Percentiles rank a stretch among this genome's conserved stretches.
These are phyloP conservation scores for Cantharis rufa DNA, from an alignment of 2,888 invertebrate genomes.

Conservation along the genomic window DNA sequence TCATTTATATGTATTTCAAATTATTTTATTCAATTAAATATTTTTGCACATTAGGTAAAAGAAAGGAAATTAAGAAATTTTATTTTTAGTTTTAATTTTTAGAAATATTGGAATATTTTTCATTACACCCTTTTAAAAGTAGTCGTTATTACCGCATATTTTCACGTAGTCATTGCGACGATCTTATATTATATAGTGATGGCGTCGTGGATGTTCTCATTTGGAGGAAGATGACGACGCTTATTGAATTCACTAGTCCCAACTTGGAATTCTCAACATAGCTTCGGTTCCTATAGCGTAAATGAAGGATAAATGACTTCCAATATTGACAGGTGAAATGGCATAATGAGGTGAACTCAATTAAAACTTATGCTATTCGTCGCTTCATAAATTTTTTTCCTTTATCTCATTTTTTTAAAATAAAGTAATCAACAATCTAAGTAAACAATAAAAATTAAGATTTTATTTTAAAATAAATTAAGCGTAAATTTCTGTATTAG, in stretches of 20 bases:
- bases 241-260: slow-evolving; percentile 49
- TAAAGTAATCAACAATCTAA: too few species aligned
- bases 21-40: not conserved
- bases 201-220: slow-evolving; percentile 36
- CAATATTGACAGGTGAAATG: slow-evolving; percentile 39
- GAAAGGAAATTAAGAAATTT: not conserved
- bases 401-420: too few species aligned
- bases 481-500: not conserved
- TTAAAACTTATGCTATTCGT: slow-evolving; percentile 22
- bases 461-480: not conserved
- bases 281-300: slow-evolving; percentile 39
- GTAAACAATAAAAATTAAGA: too few species aligned
- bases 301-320: slow-evolving; percentile 45
- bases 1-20: too few species aligned
- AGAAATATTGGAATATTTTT: slow-evolving; percentile 12
- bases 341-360: slow-evolving; percentile 21
- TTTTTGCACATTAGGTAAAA: not conserved
- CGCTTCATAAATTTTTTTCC: not conserved
- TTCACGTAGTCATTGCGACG: slow-evolving; percentile 41
- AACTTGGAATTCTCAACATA: slow-evolving; percentile 46
- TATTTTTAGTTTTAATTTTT: not conserved
- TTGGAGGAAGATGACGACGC: slow-evolving; percentile 42
- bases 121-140: slow-evolving; percentile 12
- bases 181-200: slow-evolving; percentile 21
- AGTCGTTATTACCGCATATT: slow-evolving; percentile 42